A percentile compares a stretch with the other conserved stretches of the same genome.
phyloP scores from a whole-genome alignment of 2,888 invertebrate species.

The Chromoteleia sp. region DNA sequence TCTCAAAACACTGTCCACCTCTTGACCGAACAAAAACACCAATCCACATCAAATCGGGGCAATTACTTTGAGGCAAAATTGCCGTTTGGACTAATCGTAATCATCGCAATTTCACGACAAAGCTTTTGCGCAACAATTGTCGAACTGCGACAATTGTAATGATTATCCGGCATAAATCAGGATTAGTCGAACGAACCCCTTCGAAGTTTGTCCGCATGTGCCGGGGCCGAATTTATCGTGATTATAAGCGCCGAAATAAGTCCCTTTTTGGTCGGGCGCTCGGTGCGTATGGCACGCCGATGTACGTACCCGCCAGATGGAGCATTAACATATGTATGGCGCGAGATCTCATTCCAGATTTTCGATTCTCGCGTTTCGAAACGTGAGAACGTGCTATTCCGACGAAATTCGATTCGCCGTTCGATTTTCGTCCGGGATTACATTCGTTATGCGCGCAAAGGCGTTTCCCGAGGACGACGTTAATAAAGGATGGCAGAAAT shows the following conservation, averaged over 20 bases:
- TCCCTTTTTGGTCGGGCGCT: conserved; percentile 63
- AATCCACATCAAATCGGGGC: no score
- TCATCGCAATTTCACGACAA: conserved; percentile 22
- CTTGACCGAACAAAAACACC: no score
- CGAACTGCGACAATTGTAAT: conserved; percentile 44
- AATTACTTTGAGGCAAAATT: no score
- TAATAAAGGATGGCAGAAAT: conserved; percentile 69
- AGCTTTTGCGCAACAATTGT: conserved; percentile 26
- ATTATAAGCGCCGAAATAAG: conserved; percentile 66
- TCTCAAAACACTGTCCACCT: no score
- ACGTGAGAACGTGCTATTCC: conserved; percentile 74
- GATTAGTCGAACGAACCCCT: conserved; percentile 74
- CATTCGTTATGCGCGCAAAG: conserved; percentile 67
- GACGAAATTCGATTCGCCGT: conserved; percentile 74
- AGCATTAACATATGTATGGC: conserved; percentile 78
- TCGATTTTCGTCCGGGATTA: conserved; percentile 74
- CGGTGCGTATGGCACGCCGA: conserved; percentile 47
- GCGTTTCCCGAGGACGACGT: conserved; percentile 66
- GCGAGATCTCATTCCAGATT: conserved; percentile 75
- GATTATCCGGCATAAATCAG: conserved; percentile 73
- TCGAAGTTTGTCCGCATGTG: conserved; percentile 65
- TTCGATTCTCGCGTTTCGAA: conserved; percentile 72
- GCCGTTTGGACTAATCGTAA: no score
- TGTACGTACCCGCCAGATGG: conserved; percentile 76
- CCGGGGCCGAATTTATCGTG: conserved; percentile 68